Percentiles rank a stretch among this genome's conserved stretches.
Evolutionary conservation across 2,888 invertebrate species (phyloP).

Genomic region (Pristionchus fissidentatus): DNA sequence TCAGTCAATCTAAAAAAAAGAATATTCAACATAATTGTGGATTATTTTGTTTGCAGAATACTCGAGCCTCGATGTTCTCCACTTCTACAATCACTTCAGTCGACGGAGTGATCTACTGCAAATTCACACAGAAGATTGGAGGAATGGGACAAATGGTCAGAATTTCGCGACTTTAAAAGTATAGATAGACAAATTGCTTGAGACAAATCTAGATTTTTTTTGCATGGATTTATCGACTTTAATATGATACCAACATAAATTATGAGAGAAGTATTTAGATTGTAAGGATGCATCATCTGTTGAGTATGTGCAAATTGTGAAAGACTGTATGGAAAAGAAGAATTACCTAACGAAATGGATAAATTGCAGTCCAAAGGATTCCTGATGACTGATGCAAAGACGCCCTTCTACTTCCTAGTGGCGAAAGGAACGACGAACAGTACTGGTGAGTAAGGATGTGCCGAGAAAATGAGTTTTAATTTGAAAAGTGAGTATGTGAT

Average conservation of each 20-base stretch:
- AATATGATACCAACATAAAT: too few species aligned
- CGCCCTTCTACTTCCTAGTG: conserved; percentile 9
- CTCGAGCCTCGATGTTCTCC: not conserved
- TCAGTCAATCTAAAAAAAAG: too few species aligned
- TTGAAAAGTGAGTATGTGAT: too few species aligned
- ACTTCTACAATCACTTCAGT: not conserved
- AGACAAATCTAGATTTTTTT: too few species aligned
- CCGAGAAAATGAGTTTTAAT: not conserved
- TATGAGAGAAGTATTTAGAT: too few species aligned
- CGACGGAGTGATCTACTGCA: conserved; percentile 32
- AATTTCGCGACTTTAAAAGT: too few species aligned
- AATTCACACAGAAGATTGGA: conserved; percentile 35
- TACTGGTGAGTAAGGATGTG: not conserved
- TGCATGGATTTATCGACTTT: too few species aligned
- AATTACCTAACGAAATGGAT: too few species aligned
- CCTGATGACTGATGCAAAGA: not conserved
- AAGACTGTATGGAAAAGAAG: not conserved
- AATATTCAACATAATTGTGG: too few species aligned
- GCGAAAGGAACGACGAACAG: conserved; percentile 14
- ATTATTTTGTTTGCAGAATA: too few species aligned
- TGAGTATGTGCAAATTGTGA: not conserved
- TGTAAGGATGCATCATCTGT: too few species aligned
- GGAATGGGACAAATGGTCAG: conserved; percentile 1
- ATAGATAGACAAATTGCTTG: too few species aligned
- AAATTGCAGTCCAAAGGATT: not conserved